Conservation (phyloP, 2,797 vertebrate species). For the Etheostoma perlongum region DNA sequence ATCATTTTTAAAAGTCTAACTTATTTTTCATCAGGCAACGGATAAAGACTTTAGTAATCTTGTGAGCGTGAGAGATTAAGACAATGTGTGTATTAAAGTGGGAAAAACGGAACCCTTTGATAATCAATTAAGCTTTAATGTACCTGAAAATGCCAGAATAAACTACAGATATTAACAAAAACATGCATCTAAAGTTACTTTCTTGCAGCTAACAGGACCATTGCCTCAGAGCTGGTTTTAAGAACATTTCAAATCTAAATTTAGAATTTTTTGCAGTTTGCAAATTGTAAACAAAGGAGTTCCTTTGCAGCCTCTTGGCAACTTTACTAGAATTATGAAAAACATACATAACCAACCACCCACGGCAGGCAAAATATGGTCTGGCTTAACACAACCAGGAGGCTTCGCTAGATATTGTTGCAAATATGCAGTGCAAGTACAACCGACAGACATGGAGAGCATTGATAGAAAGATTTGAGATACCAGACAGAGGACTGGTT, state of each 20-base stretch:
- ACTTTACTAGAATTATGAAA: background rate
- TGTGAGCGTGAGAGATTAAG: background rate
- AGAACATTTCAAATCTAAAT: slow-evolving; percentile 5
- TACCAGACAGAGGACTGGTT: rapidly evolving
- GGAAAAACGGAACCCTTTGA: background rate
- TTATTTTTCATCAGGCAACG: slow-evolving; percentile 9
- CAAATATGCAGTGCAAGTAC: background rate
- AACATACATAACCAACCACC: slow-evolving; percentile 16
- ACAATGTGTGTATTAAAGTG: background rate
- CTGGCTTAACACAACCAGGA: background rate
- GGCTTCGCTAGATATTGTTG: background rate
- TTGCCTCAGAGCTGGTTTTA: background rate
- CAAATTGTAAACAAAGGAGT: slow-evolving; percentile 46
- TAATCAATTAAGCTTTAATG: background rate
- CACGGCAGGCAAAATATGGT: background rate
- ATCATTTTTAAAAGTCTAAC: background rate
- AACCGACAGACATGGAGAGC: background rate
- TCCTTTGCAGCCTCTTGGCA: slow-evolving; percentile 8
- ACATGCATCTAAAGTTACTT: background rate
- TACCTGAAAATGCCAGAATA: background rate
- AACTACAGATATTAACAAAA: background rate
- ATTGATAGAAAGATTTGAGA: background rate
- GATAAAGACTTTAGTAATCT: background rate
- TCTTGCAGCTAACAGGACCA: background rate
- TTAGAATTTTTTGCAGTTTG: slow-evolving; percentile 3